Evolutionary conservation across 2,113 vertebrate genomes (phyloP).

Genomic region (Turdus rufiventris): DNA sequence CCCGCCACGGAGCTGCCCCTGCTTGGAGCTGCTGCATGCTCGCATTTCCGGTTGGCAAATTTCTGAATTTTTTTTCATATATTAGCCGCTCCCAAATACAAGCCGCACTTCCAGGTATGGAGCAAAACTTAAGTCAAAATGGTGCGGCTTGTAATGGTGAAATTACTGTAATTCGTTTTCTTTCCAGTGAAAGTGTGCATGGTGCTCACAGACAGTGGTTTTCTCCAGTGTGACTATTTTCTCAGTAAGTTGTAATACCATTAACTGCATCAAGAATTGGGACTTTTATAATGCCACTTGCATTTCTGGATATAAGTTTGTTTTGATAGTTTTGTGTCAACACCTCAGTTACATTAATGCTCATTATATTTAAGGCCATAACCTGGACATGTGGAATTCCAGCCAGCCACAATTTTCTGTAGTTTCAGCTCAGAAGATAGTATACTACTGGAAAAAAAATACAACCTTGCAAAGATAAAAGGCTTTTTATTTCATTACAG

Average conservation of each 20-base stretch:
- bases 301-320: neutral
- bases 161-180: neutral
- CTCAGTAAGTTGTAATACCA: neutral
- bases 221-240: neutral
- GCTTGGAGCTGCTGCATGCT: too few relatives aligned
- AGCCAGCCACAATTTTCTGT: neutral
- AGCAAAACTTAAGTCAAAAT: too few relatives aligned
- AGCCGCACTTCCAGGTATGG: too few relatives aligned
- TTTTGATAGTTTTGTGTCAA: neutral
- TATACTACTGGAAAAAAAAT: neutral
- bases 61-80: too few relatives aligned
- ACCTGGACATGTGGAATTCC: neutral
- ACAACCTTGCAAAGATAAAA: neutral
- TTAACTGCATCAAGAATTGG: neutral
- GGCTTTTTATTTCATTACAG: conserved; percentile 8
- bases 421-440: neutral
- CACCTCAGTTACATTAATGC: neutral
- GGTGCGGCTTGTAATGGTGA: too few relatives aligned
- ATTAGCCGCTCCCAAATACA: too few relatives aligned
- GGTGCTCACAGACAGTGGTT: neutral
- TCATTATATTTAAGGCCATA: neutral
- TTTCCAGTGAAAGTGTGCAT: neutral
- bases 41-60: too few relatives aligned
- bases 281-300: neutral
- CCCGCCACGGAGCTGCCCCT: too few relatives aligned